These are phyloP conservation scores for Entosphenus tridentatus DNA, from an alignment of 2,113 vertebrate genomes.

Conservation along the genomic window DNA sequence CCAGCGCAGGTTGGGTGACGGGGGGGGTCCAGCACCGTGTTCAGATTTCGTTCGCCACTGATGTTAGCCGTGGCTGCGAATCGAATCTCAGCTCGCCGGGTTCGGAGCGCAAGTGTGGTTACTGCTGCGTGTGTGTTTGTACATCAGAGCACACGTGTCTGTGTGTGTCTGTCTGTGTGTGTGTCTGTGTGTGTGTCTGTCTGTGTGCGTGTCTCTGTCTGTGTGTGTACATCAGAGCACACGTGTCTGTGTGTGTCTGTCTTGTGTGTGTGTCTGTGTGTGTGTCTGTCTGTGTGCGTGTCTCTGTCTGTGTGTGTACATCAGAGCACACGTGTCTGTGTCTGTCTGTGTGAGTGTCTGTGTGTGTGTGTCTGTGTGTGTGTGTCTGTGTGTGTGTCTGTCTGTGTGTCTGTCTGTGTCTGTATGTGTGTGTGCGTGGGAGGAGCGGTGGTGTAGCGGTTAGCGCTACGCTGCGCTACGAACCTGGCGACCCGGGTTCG, in stretches of 20 bases:
- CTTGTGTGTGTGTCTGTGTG: too few relatives aligned
- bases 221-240: not conserved
- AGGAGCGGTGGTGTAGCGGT: too few relatives aligned
- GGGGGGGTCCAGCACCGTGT: too few relatives aligned
- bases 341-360: not conserved
- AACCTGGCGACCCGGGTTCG: too few relatives aligned
- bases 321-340: not conserved
- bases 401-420: not conserved
- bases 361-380: conserved; percentile 4
- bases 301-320: conserved; percentile 1
- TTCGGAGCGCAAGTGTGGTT: not conserved
- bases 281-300: conserved; percentile 2
- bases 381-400: not conserved
- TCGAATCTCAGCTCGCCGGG: too few relatives aligned
- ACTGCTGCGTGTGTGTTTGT: not conserved
- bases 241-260: conserved; percentile 1
- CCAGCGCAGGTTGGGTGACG: too few relatives aligned
- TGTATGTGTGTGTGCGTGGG: too few relatives aligned
- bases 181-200: not conserved
- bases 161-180: not conserved
- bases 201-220: too few relatives aligned
- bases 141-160: not conserved
- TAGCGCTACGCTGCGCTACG: too few relatives aligned
- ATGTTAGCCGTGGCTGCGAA: too few relatives aligned
- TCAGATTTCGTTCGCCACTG: too few relatives aligned